Conservation (phyloP, 2,113 vertebrate species). For the Myotis brandtii region DNA sequence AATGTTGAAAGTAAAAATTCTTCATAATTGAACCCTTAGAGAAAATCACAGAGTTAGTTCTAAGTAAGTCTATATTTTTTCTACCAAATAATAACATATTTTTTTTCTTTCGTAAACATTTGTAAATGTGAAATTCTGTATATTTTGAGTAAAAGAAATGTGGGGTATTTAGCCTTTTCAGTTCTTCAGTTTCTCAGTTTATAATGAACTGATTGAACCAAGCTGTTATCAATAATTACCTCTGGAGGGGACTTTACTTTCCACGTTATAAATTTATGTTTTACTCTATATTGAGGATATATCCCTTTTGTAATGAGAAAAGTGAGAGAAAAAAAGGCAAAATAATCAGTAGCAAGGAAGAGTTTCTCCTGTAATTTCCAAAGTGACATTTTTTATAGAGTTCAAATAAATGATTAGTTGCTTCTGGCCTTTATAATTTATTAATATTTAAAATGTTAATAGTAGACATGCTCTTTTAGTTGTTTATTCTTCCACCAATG, state of each 20-base stretch:
- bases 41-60: background rate
- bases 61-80: background rate
- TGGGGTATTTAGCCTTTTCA: background rate
- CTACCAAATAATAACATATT: background rate
- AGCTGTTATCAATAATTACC: background rate
- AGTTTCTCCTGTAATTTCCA: background rate
- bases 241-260: background rate
- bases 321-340: background rate
- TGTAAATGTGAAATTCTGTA: background rate
- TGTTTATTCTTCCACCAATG: background rate
- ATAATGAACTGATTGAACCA: background rate
- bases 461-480: background rate
- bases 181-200: background rate
- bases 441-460: background rate
- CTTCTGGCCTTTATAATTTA: background rate
- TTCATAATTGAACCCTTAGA: background rate
- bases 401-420: background rate
- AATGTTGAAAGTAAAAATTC: background rate
- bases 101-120: background rate
- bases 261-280: background rate
- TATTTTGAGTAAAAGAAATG: background rate
- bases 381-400: constrained; percentile 8
- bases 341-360: background rate
- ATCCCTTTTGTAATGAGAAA: background rate
- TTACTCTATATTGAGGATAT: background rate